A percentile compares a stretch with the other conserved stretches of the same genome.
These are phyloP conservation scores for Stegodyphus dumicola DNA, from an alignment of 1,140 invertebrate genomes.

Conservation along the genomic window DNA sequence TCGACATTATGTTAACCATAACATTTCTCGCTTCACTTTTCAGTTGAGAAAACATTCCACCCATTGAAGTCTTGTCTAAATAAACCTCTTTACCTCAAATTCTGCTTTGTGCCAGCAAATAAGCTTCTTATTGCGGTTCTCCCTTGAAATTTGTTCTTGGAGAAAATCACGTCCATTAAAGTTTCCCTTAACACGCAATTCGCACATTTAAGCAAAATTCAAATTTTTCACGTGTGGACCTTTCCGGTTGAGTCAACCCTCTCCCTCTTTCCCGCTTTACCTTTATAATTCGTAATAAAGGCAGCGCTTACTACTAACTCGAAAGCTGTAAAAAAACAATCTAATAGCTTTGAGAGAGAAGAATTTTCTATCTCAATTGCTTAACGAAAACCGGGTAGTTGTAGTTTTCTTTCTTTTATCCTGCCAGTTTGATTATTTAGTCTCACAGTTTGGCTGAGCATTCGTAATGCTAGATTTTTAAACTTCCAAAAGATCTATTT, in stretches of 20 bases:
- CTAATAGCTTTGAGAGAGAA: constrained; percentile 21
- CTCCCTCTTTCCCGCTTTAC: background rate
- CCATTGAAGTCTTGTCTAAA: too few relatives aligned
- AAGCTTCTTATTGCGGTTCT: constrained; percentile 27
- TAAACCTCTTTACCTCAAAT: too few relatives aligned
- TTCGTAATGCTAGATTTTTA: background rate
- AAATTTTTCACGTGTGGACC: constrained; percentile 13
- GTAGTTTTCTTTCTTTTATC: background rate
- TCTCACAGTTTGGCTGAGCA: background rate
- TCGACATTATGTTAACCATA: too few relatives aligned
- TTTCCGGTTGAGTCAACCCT: constrained; percentile 8
- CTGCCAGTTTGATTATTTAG: background rate
- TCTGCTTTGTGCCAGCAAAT: background rate
- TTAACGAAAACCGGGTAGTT: background rate
- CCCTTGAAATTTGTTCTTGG: background rate
- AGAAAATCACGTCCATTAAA: constrained; percentile 19
- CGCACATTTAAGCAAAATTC: constrained; percentile 42
- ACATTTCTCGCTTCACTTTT: too few relatives aligned
- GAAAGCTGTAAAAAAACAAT: constrained; percentile 25
- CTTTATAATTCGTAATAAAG: constrained; percentile 14
- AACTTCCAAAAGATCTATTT: background rate
- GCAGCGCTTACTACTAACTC: constrained; percentile 13
- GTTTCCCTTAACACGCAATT: constrained; percentile 15
- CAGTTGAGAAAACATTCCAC: too few relatives aligned
- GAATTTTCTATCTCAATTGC: background rate